Base-by-base conservation (phyloP, 2,888 invertebrate species). In the Toxonevra muliebris region DNA sequence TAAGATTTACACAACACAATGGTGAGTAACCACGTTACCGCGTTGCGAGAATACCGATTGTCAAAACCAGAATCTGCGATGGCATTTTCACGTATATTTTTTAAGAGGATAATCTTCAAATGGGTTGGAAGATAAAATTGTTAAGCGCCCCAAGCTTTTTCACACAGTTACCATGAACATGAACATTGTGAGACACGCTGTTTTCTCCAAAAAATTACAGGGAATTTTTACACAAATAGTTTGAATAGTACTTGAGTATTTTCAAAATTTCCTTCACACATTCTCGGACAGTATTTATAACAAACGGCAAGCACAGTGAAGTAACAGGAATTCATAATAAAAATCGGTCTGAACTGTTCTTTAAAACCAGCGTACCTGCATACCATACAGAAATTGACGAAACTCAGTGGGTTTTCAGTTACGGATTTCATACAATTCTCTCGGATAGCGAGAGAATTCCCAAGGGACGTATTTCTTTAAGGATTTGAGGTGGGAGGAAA, bases 91-190 rank as follows among this genome's bases (percentile, higher is more conserved):
- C 65, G 45, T 62, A 65, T 55, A 62, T 62, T 64, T 70, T 70
- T n/a, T 68, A 66, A 68, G 66, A 12, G 66, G 61, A 60, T 64
- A 70, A 48, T 68, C 45, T 64, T 70, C 64, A 61, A 70, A 70
- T 42, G 68, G 58, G 12, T 66, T 68, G 2, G 60, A 60, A 12
- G 66, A 68, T 67, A 71, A 71, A n/a, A 59, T 62, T 66, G 50
- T n/a, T 43, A 11, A 66, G 5, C 54, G 69, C 60, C 13, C 65
- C 67, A 62, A 70, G 61, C 48, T 17, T 15, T 63, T 67, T 61
- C 50, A 15, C 66, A 55, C 66, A 63, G 9, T 63, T 60, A 63
- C 60, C 63, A 60, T 64, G 54, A 2, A 50, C 20, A 65, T 68
- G 61, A 20, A 65, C 48, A 43, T 68, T 69, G 54, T 69, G 54